Conservation (phyloP, 2,113 vertebrate genomes). For the Misgurnus anguillicaudatus region DNA sequence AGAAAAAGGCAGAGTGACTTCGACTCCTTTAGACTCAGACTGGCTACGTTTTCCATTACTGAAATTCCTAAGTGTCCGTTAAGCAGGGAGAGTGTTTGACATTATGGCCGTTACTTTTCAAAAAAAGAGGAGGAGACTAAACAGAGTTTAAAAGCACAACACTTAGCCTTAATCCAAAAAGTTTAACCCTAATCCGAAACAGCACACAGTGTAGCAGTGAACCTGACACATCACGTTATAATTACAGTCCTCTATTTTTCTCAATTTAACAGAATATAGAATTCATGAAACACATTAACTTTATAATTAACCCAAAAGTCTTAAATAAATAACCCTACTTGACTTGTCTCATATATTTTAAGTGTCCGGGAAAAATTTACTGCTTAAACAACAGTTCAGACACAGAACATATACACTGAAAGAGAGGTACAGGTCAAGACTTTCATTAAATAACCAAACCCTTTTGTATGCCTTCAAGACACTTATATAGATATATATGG, state of each 20-base stretch:
- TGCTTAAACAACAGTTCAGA: too few species aligned
- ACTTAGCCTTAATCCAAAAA: slow-evolving; percentile 11
- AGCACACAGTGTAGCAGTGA: neutral
- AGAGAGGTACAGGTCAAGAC: too few species aligned
- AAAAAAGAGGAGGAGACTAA: slow-evolving; percentile 16
- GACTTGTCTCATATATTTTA: too few species aligned
- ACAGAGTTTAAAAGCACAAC: slow-evolving; percentile 15
- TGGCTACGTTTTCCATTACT: slow-evolving; percentile 47
- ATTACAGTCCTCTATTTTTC: neutral
- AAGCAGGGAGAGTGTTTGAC: slow-evolving; percentile 43
- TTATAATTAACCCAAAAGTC: too few species aligned
- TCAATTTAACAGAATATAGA: neutral
- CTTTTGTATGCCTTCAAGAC: too few species aligned
- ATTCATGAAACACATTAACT: too few species aligned
- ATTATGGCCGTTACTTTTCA: slow-evolving; percentile 40
- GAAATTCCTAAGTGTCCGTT: slow-evolving; percentile 50
- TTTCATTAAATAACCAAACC: too few species aligned
- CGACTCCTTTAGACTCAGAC: neutral
- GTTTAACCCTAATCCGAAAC: slow-evolving; percentile 7
- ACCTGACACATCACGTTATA: slow-evolving; percentile 2
- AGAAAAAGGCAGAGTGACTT: slow-evolving; percentile 8
- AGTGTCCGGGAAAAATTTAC: too few species aligned
- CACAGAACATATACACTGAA: too few species aligned
- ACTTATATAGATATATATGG: too few species aligned
- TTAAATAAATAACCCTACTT: too few species aligned